Evolutionary conservation across 2,888 invertebrate genomes (phyloP).

Genomic region (Philereme transversata): DNA sequence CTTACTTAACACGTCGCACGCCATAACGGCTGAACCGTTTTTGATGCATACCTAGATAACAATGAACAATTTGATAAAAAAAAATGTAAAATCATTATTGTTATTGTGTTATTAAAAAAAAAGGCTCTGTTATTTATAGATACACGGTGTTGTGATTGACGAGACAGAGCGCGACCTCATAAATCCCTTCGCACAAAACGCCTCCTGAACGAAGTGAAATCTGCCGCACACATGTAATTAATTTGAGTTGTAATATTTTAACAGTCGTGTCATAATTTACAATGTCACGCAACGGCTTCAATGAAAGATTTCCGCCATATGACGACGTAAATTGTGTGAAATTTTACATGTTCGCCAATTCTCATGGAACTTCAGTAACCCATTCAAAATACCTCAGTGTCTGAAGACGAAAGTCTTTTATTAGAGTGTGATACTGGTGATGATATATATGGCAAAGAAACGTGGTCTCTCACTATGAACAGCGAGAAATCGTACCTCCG

Average conservation of each 20-base stretch:
- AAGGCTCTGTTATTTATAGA: constrained; percentile 43
- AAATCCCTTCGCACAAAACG: constrained; percentile 65
- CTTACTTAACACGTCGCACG: no score
- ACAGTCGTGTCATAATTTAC: constrained; percentile 33
- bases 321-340: constrained; percentile 14
- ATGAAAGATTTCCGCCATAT: constrained; percentile 25
- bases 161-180: constrained; percentile 55
- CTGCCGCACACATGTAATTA: constrained; percentile 53
- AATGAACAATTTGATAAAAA: neutral
- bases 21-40: no score
- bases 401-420: no score
- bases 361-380: no score
- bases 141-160: constrained; percentile 55
- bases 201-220: constrained; percentile 48
- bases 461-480: no score
- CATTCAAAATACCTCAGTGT: no score
- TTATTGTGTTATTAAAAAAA: constrained; percentile 1
- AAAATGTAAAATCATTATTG: constrained; percentile 1
- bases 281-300: constrained; percentile 20
- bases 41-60: no score
- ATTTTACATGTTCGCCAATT: constrained; percentile 8
- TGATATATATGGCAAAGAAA: no score
- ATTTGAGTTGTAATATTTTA: constrained; percentile 52
- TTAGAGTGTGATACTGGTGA: no score
- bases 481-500: no score